Percentiles rank a stretch among this genome's conserved stretches.
Conservation (phyloP, 2,888 invertebrate species). For the Dendrolimus pini region DNA sequence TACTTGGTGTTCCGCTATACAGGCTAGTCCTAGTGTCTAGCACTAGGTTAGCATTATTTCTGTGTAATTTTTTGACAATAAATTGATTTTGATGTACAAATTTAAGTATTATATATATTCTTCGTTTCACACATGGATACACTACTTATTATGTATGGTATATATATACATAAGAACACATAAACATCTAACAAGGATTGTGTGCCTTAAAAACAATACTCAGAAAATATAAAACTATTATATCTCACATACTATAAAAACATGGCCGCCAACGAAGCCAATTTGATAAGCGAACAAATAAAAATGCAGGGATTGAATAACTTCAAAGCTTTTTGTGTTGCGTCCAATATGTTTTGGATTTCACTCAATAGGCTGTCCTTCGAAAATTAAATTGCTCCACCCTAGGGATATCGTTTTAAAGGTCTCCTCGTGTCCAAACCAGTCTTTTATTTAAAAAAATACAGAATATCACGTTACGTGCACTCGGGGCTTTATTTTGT, state of each 20-base stretch:
- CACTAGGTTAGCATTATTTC: too few relatives aligned
- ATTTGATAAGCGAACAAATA: constrained; percentile 31
- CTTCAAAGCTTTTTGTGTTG: constrained; percentile 58
- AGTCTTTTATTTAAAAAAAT: constrained; percentile 40
- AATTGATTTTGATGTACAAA: too few relatives aligned
- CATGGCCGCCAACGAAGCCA: constrained; percentile 40
- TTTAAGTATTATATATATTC: too few relatives aligned
- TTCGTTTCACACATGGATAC: too few relatives aligned
- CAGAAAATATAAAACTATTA: too few relatives aligned
- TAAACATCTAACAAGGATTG: too few relatives aligned
- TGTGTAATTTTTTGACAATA: too few relatives aligned
- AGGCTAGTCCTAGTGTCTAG: too few relatives aligned
- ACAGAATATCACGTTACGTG: constrained; percentile 55
- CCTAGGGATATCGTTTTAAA: constrained; percentile 52
- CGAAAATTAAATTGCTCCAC: constrained; percentile 66
- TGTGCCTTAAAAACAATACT: too few relatives aligned
- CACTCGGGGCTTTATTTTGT: constrained; percentile 41
- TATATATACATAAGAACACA: too few relatives aligned
- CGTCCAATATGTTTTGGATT: constrained; percentile 70
- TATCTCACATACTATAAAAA: constrained; percentile 5
- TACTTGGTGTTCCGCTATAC: too few relatives aligned
- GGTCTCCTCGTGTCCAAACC: constrained; percentile 58
- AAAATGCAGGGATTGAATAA: constrained; percentile 46
- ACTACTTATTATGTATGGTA: too few relatives aligned
- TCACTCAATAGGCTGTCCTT: constrained; percentile 59